phyloP scores from a whole-genome alignment of 1,140 invertebrate genomes.

The Zaprionus gabonicus region DNA sequence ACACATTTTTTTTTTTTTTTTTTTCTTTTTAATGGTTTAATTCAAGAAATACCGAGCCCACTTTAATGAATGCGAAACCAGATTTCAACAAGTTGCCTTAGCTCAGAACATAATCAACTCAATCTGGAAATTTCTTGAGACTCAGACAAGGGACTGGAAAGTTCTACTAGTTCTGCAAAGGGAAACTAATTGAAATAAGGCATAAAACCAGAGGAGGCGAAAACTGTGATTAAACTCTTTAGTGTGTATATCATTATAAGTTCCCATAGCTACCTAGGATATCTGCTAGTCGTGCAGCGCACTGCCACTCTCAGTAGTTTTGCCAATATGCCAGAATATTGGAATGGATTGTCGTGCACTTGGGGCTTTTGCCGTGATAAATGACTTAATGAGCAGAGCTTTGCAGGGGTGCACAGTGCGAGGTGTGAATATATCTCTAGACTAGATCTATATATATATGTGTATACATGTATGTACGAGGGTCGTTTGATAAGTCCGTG shows the following conservation, averaged over 20 bases:
- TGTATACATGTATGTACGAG: too few species aligned
- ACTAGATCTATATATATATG: conserved; percentile 13
- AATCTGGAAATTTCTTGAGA: too few species aligned
- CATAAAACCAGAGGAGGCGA: too few species aligned
- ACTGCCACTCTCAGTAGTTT: background rate
- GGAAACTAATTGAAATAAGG: too few species aligned
- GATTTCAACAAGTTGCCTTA: background rate
- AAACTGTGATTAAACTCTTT: too few species aligned
- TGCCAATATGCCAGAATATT: conserved; percentile 18
- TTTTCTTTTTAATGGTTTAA: too few species aligned
- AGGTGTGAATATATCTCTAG: conserved; percentile 1
- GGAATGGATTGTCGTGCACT: conserved; percentile 35
- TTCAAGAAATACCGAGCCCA: background rate
- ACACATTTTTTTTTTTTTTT: too few species aligned
- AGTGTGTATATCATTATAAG: too few species aligned
- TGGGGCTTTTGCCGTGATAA: conserved; percentile 40
- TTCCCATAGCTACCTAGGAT: background rate
- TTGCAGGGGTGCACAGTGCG: conserved; percentile 36
- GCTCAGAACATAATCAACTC: too few species aligned
- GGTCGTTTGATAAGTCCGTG: too few species aligned
- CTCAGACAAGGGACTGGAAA: too few species aligned
- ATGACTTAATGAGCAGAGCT: conserved; percentile 53
- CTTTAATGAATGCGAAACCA: background rate
- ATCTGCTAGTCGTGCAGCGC: conserved; percentile 6
- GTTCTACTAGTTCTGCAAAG: too few species aligned